These are phyloP conservation scores for Botia kubotai DNA, from an alignment of 2,797 vertebrate species.

Conservation along the genomic window DNA sequence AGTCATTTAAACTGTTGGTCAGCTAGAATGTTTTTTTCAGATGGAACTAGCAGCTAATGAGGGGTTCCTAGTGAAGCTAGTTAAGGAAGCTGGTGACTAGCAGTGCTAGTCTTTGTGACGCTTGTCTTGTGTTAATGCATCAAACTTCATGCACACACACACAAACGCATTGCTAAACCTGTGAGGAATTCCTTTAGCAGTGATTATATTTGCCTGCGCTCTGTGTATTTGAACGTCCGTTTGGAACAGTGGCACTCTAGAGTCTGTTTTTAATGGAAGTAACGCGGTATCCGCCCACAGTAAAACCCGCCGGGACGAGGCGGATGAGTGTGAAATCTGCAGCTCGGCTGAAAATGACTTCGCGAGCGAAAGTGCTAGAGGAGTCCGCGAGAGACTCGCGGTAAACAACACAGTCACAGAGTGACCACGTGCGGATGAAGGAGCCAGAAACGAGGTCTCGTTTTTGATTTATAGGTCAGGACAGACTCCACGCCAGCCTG, in stretches of 20 bases:
- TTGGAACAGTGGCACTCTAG: constrained; percentile 8
- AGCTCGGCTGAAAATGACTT: constrained; percentile 55
- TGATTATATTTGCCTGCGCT: neutral
- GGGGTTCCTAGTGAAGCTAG: too few relatives aligned
- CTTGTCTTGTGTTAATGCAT: too few relatives aligned
- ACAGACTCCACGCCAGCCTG: neutral
- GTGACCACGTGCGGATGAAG: constrained; percentile 7
- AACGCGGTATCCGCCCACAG: constrained; percentile 27
- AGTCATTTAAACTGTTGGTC: neutral
- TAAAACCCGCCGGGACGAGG: constrained; percentile 4
- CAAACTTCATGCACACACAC: neutral
- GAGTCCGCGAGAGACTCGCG: constrained; percentile 31
- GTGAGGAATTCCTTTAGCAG: neutral
- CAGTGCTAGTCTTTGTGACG: too few relatives aligned
- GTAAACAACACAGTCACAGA: constrained; percentile 42
- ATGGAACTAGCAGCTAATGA: too few relatives aligned
- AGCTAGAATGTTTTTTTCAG: neutral
- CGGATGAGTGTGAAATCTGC: constrained; percentile 57
- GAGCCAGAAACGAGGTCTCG: neutral
- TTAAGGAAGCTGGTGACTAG: too few relatives aligned
- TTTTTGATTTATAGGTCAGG: constrained; percentile 22
- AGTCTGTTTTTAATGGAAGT: constrained; percentile 39
- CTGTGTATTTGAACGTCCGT: constrained; percentile 41
- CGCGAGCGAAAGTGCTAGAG: constrained; percentile 21
- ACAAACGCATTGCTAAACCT: neutral